Evolutionary conservation across 2,888 invertebrate genomes (phyloP).

Genomic region (Campoplex nolae): DNA sequence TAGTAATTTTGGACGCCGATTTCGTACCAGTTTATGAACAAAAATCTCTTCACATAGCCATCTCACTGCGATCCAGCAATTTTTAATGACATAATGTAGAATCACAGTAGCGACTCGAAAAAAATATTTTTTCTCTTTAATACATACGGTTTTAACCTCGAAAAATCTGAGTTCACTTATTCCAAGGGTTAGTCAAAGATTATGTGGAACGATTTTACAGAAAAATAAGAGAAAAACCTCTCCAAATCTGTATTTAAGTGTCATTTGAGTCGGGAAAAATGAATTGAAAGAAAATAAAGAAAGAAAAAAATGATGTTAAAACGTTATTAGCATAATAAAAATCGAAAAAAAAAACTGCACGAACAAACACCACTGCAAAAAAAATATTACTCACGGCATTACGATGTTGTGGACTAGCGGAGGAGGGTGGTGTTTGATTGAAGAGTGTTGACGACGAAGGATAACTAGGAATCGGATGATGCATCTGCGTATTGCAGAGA

Average conservation of each 20-base stretch:
- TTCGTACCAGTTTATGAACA: no score
- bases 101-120: no score
- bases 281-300: neutral
- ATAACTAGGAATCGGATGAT: slow-evolving; percentile 85
- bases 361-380: slow-evolving; percentile 11
- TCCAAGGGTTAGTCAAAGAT: no score
- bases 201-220: no score
- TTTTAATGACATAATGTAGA: no score
- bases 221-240: neutral
- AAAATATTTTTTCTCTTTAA: neutral
- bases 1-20: no score
- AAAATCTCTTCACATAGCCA: no score
- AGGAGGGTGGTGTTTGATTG: slow-evolving; percentile 86
- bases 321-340: slow-evolving; percentile 43
- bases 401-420: slow-evolving; percentile 89
- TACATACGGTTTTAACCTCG: neutral
- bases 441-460: slow-evolving; percentile 84
- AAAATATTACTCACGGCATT: slow-evolving; percentile 82
- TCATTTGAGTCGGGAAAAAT: neutral
- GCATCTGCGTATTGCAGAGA: slow-evolving; percentile 86
- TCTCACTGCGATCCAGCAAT: no score
- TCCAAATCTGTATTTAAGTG: neutral
- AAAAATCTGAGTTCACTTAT: no score
- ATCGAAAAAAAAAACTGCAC: slow-evolving; percentile 18
- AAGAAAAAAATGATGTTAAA: neutral